These are phyloP conservation scores for Platycercus adscitus DNA, from an alignment of 2,113 vertebrate species.

Conservation along the genomic window DNA sequence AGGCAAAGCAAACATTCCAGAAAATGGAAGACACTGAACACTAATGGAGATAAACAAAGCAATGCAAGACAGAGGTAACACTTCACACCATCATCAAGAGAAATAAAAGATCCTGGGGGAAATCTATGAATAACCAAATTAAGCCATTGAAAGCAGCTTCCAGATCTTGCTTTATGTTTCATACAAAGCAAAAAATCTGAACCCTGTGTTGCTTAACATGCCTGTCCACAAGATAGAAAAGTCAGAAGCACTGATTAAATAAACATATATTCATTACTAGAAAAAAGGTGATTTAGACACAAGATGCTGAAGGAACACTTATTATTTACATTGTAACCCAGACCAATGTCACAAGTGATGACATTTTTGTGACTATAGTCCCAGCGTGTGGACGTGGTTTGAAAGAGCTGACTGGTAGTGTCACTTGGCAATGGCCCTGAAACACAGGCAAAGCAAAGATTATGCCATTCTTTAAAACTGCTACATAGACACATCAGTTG, in stretches of 20 bases:
- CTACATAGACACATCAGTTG: not conserved
- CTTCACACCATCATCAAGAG: not conserved
- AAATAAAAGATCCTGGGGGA: not conserved
- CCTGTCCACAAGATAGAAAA: not conserved
- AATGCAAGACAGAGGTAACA: fast-evolving
- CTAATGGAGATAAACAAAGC: not conserved
- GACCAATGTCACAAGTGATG: not conserved
- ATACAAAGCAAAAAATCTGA: not conserved
- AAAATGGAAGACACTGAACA: not conserved
- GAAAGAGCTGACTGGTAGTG: not conserved
- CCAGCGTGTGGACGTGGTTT: not conserved
- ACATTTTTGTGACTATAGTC: not conserved
- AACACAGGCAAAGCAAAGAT: not conserved
- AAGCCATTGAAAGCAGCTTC: not conserved
- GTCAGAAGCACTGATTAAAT: not conserved
- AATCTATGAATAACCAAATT: not conserved
- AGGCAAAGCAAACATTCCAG: not conserved
- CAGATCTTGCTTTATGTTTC: not conserved
- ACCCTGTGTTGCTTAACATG: not conserved
- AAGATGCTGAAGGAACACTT: not conserved
- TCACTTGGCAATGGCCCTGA: not conserved
- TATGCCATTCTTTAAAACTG: not conserved
- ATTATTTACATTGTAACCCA: not conserved
- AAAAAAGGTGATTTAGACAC: not conserved
- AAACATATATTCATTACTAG: not conserved